Evolutionary conservation across 2,113 vertebrate species (phyloP).

Genomic region (Eudyptes chrysolophus): DNA sequence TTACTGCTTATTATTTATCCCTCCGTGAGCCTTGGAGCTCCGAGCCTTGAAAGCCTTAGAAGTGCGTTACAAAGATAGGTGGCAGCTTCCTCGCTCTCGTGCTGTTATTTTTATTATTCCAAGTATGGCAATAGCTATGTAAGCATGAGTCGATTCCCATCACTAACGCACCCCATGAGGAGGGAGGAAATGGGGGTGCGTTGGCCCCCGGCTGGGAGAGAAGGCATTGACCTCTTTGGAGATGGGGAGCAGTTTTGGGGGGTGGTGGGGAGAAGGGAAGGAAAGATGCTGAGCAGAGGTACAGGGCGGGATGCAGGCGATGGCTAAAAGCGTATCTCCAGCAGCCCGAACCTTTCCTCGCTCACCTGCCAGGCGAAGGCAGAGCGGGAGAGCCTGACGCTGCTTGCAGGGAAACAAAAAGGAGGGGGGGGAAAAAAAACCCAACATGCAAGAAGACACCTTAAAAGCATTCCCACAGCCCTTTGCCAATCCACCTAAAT

Average conservation of each 20-base stretch:
- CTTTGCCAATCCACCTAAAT: constrained; percentile 28
- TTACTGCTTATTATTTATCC: constrained; percentile 48
- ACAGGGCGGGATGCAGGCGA: accelerated
- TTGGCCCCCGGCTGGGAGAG: accelerated
- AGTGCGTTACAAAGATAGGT: background rate
- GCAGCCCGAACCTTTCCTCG: background rate
- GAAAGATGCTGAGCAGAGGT: background rate
- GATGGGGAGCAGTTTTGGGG: background rate
- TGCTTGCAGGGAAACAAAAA: background rate
- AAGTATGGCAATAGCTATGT: background rate
- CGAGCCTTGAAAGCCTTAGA: background rate
- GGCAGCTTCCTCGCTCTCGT: background rate
- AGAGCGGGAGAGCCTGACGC: background rate
- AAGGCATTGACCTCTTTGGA: background rate
- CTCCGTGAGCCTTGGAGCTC: background rate
- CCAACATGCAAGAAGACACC: background rate
- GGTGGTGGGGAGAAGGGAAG: background rate
- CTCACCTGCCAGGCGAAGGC: accelerated
- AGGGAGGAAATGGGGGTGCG: background rate
- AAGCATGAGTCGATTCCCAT: background rate
- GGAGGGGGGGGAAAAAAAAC: background rate
- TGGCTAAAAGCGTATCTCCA: accelerated
- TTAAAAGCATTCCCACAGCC: constrained; percentile 37
- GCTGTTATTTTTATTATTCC: background rate
- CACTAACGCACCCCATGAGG: accelerated